Conservation (phyloP, 2,797 vertebrate genomes). For the Myiotriccus ornatus region DNA sequence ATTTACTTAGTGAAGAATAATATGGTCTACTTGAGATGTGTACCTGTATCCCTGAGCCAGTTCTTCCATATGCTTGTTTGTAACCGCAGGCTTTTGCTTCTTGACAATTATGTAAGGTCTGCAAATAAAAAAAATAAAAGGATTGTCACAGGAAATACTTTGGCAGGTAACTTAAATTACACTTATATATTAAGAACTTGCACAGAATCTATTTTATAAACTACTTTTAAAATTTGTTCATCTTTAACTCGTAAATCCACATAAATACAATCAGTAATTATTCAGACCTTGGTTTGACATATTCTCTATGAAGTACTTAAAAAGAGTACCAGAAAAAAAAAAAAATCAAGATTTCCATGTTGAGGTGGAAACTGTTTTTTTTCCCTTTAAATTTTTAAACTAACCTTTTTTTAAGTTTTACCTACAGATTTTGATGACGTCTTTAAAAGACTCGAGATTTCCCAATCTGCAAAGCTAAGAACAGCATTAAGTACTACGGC, state of each 20-base stretch:
- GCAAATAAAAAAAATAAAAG: not conserved
- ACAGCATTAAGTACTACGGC: not conserved
- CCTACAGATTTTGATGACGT: not conserved
- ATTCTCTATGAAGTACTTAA: not conserved
- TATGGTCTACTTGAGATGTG: not conserved
- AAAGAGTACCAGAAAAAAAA: not conserved
- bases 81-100: slow-evolving; percentile 92
- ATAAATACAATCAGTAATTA: not conserved
- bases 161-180: not conserved
- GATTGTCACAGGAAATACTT: not conserved
- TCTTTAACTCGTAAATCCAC: not conserved
- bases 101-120: slow-evolving; percentile 99
- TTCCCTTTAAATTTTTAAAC: not conserved
- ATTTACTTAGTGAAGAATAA: not conserved
- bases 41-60: slow-evolving; percentile 97
- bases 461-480: not conserved
- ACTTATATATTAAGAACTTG: not conserved
- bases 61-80: slow-evolving; percentile 95
- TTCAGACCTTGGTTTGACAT: not conserved
- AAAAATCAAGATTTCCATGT: not conserved
- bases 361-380: not conserved
- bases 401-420: not conserved
- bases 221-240: not conserved
- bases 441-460: not conserved
- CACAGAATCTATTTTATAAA: not conserved